Conservation (phyloP, 92 coral and sea anemone species). For the Porites divaricata region DNA sequence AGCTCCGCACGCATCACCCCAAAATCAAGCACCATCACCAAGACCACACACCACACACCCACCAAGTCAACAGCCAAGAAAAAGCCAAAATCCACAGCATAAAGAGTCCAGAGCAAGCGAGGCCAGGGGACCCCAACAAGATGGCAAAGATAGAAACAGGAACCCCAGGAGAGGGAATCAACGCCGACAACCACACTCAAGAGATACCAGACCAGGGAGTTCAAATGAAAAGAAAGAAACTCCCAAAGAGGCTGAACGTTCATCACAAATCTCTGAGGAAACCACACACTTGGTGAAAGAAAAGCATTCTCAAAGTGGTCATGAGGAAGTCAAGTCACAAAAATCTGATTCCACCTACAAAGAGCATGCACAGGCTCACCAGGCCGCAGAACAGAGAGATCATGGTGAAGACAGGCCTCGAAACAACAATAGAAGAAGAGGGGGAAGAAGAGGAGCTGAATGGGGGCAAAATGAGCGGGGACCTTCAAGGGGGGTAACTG, state of each 20-base stretch:
- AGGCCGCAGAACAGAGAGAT: constrained; percentile 5
- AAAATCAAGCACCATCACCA: constrained; percentile 14
- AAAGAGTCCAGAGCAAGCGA: neutral
- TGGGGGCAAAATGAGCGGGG: constrained; percentile 2
- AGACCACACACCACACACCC: constrained; percentile 32
- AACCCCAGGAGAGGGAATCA: constrained; percentile 35
- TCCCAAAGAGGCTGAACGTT: neutral
- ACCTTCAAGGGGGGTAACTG: neutral
- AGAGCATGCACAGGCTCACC: constrained; percentile 2
- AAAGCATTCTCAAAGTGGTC: neutral
- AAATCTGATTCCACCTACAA: constrained; percentile 1
- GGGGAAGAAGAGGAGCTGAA: neutral
- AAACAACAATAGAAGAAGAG: constrained; percentile 32
- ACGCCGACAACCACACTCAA: constrained; percentile 14
- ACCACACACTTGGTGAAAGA: neutral
- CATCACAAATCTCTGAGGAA: neutral
- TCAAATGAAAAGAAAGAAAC: constrained; percentile 14
- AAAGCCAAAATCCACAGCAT: neutral
- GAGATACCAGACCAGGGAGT: neutral
- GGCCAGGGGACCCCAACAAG: constrained; percentile 6
- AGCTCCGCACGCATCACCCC: neutral
- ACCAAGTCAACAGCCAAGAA: constrained; percentile 12
- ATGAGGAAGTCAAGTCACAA: neutral
- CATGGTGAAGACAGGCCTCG: constrained; percentile 18
- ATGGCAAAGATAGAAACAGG: neutral